Percentiles rank a stretch among this genome's conserved stretches.
These are phyloP conservation scores for Drosophila phalerata DNA, from an alignment of 2,888 invertebrate genomes.

Conservation along the genomic window DNA sequence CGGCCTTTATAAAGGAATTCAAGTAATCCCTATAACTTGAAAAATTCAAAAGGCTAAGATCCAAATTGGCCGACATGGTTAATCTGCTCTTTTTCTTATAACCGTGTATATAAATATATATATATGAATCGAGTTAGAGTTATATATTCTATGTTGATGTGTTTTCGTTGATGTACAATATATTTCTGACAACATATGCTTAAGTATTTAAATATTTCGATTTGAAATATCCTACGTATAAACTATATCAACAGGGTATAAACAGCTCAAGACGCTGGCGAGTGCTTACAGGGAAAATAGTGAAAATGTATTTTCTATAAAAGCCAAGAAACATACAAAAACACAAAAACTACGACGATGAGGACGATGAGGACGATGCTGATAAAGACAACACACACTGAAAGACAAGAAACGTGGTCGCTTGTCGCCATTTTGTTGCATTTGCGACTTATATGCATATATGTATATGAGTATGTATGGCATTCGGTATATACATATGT, in stretches of 20 bases:
- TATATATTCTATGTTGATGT: slow-evolving; percentile 8
- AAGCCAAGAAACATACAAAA: slow-evolving; percentile 60
- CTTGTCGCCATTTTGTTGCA: slow-evolving; percentile 79
- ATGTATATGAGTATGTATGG: not conserved
- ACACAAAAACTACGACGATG: slow-evolving; percentile 35
- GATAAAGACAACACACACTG: slow-evolving; percentile 77
- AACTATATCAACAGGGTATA: slow-evolving; percentile 21
- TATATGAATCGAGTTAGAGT: not conserved
- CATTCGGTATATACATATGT: not conserved
- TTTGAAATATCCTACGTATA: not conserved
- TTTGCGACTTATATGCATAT: slow-evolving; percentile 73
- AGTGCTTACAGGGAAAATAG: slow-evolving; percentile 57
- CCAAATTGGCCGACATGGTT: slow-evolving; percentile 6
- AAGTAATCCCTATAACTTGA: slow-evolving; percentile 24
- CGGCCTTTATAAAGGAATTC: slow-evolving; percentile 20
- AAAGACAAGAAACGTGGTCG: slow-evolving; percentile 61
- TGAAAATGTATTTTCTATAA: slow-evolving; percentile 75
- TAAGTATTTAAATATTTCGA: not conserved
- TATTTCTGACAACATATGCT: slow-evolving; percentile 2
- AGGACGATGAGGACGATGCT: slow-evolving; percentile 63
- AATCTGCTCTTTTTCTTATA: not conserved
- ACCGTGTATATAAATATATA: not conserved
- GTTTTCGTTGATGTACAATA: slow-evolving; percentile 2
- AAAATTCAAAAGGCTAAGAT: slow-evolving; percentile 18
- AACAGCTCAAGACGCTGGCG: slow-evolving; percentile 26